Conservation (phyloP, 2,888 invertebrate genomes). For the Heliconius ismenius region DNA sequence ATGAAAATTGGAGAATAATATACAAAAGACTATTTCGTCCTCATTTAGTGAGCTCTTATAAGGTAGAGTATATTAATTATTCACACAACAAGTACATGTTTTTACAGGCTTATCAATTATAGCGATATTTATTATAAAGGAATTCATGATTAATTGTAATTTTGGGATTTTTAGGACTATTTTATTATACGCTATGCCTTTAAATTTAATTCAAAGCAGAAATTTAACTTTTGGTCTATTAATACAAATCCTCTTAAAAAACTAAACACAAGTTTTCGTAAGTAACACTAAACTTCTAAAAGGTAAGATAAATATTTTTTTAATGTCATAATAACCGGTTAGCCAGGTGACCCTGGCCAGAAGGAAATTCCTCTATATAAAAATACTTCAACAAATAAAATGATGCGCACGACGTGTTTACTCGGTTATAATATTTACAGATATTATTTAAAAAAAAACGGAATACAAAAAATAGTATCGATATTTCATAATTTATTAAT, state of each 20-base stretch:
- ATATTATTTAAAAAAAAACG: neutral
- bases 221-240: neutral
- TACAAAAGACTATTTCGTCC: neutral
- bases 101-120: neutral
- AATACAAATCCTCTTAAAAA: neutral
- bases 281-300: neutral
- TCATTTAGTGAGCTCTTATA: neutral
- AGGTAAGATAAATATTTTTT: neutral
- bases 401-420: neutral
- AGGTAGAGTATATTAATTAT: neutral
- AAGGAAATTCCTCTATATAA: conserved; percentile 9
- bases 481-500: neutral
- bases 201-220: neutral
- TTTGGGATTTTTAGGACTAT: neutral
- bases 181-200: neutral
- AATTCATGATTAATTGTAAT: too few relatives aligned
- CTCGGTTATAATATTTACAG: neutral
- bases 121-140: neutral
- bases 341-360: conserved; percentile 13
- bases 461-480: neutral
- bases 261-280: neutral
- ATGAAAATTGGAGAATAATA: too few relatives aligned
- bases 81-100: neutral
- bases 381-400: conserved; percentile 1
- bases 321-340: conserved; percentile 18